These are phyloP conservation scores for Hirtodrosophila histrioides DNA, from an alignment of 2,888 invertebrate genomes.

Conservation along the genomic window DNA sequence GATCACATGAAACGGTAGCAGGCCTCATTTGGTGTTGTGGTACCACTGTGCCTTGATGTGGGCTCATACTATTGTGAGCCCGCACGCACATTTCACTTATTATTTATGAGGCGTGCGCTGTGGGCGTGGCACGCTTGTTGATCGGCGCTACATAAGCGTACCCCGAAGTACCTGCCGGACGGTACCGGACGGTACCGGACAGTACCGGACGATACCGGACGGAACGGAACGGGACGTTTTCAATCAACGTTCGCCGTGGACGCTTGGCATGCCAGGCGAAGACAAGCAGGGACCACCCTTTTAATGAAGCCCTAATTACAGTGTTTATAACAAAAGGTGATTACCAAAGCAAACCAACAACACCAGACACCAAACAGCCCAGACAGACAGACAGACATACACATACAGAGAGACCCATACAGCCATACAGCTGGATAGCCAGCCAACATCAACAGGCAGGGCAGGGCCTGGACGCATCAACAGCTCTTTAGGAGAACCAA, in stretches of 20 bases:
- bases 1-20: slow-evolving; percentile 8
- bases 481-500: slow-evolving; percentile 64
- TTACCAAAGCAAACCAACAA: slow-evolving; percentile 78
- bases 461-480: slow-evolving; percentile 51
- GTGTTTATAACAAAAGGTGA: slow-evolving; percentile 84
- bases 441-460: slow-evolving; percentile 16
- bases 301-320: slow-evolving; percentile 85
- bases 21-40: background rate
- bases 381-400: slow-evolving; percentile 34
- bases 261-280: slow-evolving; percentile 72
- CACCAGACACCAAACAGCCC: slow-evolving; percentile 53
- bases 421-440: slow-evolving; percentile 5
- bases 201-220: slow-evolving; percentile 6
- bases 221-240: slow-evolving; percentile 54
- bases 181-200: slow-evolving; percentile 2
- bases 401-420: slow-evolving; percentile 34
- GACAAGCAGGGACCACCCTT: slow-evolving; percentile 84
- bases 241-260: slow-evolving; percentile 63
- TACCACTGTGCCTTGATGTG: slow-evolving; percentile 50
- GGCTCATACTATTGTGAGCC: slow-evolving; percentile 28
- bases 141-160: slow-evolving; percentile 75
- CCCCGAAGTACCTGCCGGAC: slow-evolving; percentile 4
- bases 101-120: slow-evolving; percentile 83
- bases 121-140: slow-evolving; percentile 82
- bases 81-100: slow-evolving; percentile 75